Conservation (phyloP, 2,113 vertebrate genomes). For the Glareola pratincola region DNA sequence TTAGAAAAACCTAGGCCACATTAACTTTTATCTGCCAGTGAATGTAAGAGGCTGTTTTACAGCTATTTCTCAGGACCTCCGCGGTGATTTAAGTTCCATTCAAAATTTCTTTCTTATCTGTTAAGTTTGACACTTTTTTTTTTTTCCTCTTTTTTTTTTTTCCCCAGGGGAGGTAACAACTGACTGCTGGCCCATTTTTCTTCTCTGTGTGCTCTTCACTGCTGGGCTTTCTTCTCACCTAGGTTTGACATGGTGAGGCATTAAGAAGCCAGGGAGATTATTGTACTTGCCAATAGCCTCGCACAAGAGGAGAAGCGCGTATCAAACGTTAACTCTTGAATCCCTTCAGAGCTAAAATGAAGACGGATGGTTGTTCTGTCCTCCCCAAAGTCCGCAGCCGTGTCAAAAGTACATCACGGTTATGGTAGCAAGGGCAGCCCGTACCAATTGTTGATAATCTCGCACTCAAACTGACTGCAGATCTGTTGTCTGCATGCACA, state of each 20-base stretch:
- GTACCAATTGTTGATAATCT: background rate
- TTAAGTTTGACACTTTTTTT: background rate
- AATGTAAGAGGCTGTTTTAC: background rate
- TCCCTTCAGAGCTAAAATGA: background rate
- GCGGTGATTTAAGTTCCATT: background rate
- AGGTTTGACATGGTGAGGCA: background rate
- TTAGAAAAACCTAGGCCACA: background rate
- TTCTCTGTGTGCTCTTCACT: background rate
- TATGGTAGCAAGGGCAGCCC: background rate
- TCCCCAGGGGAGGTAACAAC: fast-evolving
- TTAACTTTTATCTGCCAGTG: background rate
- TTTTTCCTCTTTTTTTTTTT: too few species aligned
- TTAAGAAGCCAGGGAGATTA: background rate
- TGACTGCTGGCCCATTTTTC: background rate
- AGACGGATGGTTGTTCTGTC: background rate
- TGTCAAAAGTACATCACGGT: background rate
- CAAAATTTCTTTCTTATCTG: background rate
- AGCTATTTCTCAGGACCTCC: background rate
- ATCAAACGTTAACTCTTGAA: background rate
- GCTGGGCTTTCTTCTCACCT: background rate
- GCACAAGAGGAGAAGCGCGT: background rate
- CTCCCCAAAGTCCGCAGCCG: background rate
- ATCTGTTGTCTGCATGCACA: background rate
- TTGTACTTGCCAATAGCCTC: background rate
- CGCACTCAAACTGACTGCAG: background rate